Percentiles rank a stretch among this genome's conserved stretches.
Conservation (phyloP, 2,888 invertebrate genomes). For the Choristoneura rosaceana region DNA sequence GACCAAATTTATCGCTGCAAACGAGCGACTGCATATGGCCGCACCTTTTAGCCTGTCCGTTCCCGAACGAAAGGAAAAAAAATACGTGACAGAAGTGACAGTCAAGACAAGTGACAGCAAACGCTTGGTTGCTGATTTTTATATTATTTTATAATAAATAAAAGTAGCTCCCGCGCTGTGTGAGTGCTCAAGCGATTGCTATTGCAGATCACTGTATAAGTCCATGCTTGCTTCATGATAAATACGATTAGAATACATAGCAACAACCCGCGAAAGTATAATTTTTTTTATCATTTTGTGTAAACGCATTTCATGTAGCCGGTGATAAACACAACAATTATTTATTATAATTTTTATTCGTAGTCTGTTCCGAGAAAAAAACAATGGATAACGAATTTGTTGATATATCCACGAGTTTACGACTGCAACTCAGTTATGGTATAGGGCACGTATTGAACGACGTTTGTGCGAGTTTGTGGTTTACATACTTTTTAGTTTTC, state of each 20-base stretch:
- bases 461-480: conserved; percentile 97
- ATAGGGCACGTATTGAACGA: conserved; percentile 97
- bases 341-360: background rate
- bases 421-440: conserved; percentile 86
- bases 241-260: background rate
- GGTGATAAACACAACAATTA: background rate
- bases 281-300: background rate
- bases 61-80: too few species aligned
- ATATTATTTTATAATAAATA: background rate
- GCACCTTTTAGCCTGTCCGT: too few species aligned
- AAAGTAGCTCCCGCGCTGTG: background rate
- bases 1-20: too few species aligned
- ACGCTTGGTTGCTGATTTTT: background rate
- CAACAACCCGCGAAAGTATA: background rate
- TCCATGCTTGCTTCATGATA: background rate
- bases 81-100: background rate
- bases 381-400: conserved; percentile 80
- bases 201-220: background rate
- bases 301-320: background rate
- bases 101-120: background rate
- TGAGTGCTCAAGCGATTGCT: background rate
- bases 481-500: conserved; percentile 95
- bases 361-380: conserved; percentile 1
- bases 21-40: too few species aligned
- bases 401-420: conserved; percentile 75